These are phyloP conservation scores for Drosophila neutralis DNA, from an alignment of 2,888 invertebrate genomes.

Conservation along the genomic window DNA sequence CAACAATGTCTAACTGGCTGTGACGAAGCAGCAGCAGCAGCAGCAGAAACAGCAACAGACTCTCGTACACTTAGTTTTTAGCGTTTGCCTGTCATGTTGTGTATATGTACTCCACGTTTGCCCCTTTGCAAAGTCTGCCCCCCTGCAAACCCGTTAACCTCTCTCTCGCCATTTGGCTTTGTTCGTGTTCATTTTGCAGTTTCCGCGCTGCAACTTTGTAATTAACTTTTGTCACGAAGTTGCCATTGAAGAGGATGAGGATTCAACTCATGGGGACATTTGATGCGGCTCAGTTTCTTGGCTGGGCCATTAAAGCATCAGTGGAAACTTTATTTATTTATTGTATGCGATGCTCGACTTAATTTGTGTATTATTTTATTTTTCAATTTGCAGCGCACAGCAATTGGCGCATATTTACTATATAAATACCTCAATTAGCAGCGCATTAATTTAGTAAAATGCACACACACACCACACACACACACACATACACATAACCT, in stretches of 20 bases:
- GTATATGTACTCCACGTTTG: not conserved
- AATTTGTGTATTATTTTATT: constrained; percentile 36
- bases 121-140: not conserved
- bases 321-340: constrained; percentile 49
- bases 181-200: constrained; percentile 70
- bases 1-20: constrained; percentile 61
- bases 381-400: constrained; percentile 39
- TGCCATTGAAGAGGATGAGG: constrained; percentile 7
- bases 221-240: constrained; percentile 83
- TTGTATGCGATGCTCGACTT: constrained; percentile 20
- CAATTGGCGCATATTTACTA: constrained; percentile 61
- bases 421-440: constrained; percentile 69
- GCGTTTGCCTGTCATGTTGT: constrained; percentile 45
- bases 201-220: constrained; percentile 78
- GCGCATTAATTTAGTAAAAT: constrained; percentile 53
- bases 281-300: constrained; percentile 28
- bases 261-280: constrained; percentile 15
- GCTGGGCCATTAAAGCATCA: constrained; percentile 41
- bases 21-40: constrained; percentile 42
- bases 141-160: constrained; percentile 10
- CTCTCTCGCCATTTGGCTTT: constrained; percentile 30
- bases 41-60: constrained; percentile 14
- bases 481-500: not conserved
- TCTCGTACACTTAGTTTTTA: constrained; percentile 22
- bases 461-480: not conserved